phyloP scores from a whole-genome alignment of 2,797 vertebrate species.

The Paratrypauchen microcephalus region DNA sequence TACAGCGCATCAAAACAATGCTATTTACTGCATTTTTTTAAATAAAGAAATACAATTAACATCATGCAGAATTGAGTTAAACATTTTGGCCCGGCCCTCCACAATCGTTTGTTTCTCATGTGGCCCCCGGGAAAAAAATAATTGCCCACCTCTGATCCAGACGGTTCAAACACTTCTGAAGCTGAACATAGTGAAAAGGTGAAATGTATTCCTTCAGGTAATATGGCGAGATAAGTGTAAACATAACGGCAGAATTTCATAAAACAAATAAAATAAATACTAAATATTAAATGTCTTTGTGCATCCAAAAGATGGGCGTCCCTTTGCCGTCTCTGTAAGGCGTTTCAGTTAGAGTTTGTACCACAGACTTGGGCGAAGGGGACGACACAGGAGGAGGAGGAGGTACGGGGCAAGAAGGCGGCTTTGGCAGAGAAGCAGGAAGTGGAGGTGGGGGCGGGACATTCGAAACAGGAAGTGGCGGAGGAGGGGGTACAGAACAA shows the following conservation, averaged over 20 bases:
- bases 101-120: no score
- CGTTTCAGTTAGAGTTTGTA: slow-evolving; percentile 77
- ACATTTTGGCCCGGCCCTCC: no score
- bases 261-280: neutral
- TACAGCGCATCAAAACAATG: no score
- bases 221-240: neutral
- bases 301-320: slow-evolving; percentile 92
- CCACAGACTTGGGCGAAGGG: slow-evolving; percentile 8
- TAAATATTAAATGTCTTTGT: slow-evolving; percentile 85
- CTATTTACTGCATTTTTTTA: no score
- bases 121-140: no score
- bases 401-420: neutral
- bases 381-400: neutral
- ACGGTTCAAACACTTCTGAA: neutral
- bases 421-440: neutral
- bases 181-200: neutral
- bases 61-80: no score
- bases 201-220: neutral
- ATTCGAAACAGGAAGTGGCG: slow-evolving; percentile 2
- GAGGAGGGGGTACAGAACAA: slow-evolving; percentile 5
- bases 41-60: no score
- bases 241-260: neutral
- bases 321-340: slow-evolving; percentile 85
- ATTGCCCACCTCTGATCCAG: no score
- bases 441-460: no score